phyloP scores from a whole-genome alignment of 2,797 vertebrate genomes.

The Pipistrellus kuhlii region DNA sequence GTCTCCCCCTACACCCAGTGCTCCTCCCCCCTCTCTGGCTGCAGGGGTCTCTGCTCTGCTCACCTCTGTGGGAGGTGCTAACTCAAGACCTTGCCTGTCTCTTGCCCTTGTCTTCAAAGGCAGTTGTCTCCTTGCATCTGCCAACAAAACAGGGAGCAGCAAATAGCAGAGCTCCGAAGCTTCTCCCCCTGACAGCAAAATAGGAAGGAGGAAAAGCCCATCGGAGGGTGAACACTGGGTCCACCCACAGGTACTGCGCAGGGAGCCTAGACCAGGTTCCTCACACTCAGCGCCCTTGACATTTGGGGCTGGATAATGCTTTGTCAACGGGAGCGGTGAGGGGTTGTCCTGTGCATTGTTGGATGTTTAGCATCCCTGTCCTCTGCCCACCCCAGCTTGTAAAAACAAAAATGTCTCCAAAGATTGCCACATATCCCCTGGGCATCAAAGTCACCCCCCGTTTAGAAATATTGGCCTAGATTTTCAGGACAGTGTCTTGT shows the following conservation, averaged over 20 bases:
- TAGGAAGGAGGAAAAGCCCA: background rate
- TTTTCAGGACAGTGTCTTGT: background rate
- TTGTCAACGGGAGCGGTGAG: no score
- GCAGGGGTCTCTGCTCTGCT: background rate
- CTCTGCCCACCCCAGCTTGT: background rate
- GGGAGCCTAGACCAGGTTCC: background rate
- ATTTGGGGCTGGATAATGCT: background rate
- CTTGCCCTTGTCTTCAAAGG: background rate
- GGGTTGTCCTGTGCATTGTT: background rate
- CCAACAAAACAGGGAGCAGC: background rate
- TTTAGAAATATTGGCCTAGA: background rate
- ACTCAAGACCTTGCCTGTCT: background rate
- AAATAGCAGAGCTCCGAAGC: no score
- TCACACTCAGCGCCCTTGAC: rapidly evolving
- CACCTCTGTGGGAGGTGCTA: rapidly evolving
- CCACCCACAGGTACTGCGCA: no score
- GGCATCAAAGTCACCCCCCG: background rate
- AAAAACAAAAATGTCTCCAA: background rate
- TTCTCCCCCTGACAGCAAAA: background rate
- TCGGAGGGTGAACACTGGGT: background rate
- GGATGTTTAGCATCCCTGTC: background rate
- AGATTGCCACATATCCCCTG: background rate
- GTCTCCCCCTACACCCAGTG: background rate
- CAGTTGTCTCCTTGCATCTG: background rate
- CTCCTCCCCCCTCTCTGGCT: background rate